Evolutionary conservation across 2,113 vertebrate genomes (phyloP).

Genomic region (Paramisgurnus dabryanus): DNA sequence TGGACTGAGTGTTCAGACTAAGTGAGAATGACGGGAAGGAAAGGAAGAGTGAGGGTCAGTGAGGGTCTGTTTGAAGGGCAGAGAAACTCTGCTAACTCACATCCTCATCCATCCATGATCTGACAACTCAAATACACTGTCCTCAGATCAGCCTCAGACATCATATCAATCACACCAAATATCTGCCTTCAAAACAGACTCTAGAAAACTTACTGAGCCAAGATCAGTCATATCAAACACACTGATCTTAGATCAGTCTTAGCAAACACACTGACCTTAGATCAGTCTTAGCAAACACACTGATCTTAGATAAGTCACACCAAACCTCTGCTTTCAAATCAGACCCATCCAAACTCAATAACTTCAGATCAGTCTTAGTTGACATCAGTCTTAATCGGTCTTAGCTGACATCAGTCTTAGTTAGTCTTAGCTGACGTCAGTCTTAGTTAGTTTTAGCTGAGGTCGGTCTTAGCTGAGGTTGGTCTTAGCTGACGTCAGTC

Average conservation of each 20-base stretch:
- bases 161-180: not conserved
- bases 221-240: not conserved
- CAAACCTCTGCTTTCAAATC: not conserved
- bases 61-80: slow-evolving; percentile 32
- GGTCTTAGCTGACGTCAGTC: too few species aligned
- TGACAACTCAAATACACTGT: not conserved
- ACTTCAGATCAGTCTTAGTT: too few species aligned
- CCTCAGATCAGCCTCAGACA: not conserved
- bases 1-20: not conserved
- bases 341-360: too few species aligned
- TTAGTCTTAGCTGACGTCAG: too few species aligned
- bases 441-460: too few species aligned
- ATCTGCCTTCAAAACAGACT: not conserved
- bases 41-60: slow-evolving; percentile 16
- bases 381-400: too few species aligned
- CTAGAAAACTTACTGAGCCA: not conserved
- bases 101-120: not conserved
- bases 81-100: slow-evolving; percentile 29
- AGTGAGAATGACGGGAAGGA: slow-evolving; percentile 39
- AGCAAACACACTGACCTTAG: not conserved
- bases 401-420: too few species aligned
- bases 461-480: too few species aligned
- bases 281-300: not conserved
- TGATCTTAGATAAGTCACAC: not conserved
- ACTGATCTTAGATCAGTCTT: not conserved